phyloP scores from a whole-genome alignment of 2,888 invertebrate genomes.

The Chydorus sphaericus region DNA sequence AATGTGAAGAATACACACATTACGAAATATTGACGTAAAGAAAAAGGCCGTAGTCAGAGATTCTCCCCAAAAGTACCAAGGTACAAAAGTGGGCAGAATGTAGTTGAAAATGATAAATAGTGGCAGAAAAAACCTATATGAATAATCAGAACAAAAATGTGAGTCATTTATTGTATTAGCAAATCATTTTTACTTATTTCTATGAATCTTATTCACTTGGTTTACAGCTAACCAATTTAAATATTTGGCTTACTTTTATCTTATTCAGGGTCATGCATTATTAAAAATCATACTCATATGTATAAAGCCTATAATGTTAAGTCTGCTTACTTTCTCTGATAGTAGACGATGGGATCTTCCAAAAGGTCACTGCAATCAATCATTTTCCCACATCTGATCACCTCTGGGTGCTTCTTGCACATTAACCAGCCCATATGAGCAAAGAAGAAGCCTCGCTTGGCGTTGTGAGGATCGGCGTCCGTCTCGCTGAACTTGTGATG shows the following conservation, averaged over 20 bases:
- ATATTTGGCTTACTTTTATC: no score
- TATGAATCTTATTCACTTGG: slow-evolving; percentile 80
- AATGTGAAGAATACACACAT: slow-evolving; percentile 69
- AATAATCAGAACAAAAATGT: no score
- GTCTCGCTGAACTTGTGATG: slow-evolving; percentile 90
- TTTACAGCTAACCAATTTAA: no score
- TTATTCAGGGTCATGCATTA: no score
- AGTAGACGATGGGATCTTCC: slow-evolving; percentile 60
- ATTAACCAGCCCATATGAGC: slow-evolving; percentile 91
- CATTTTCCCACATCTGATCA: slow-evolving; percentile 68
- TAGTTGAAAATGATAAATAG: slow-evolving; percentile 66
- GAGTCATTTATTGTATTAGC: no score
- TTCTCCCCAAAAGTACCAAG: slow-evolving; percentile 74
- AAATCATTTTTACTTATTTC: slow-evolving; percentile 76
- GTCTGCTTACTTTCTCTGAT: slow-evolving; percentile 56
- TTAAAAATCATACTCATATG: no score
- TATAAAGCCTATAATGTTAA: no score
- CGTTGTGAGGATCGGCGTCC: slow-evolving; percentile 86
- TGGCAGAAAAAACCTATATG: slow-evolving; percentile 44
- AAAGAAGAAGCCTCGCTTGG: slow-evolving; percentile 86
- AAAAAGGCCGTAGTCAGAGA: slow-evolving; percentile 60
- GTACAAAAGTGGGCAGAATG: slow-evolving; percentile 60
- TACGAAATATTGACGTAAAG: slow-evolving; percentile 62
- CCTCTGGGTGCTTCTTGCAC: slow-evolving; percentile 77
- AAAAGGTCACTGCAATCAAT: slow-evolving; percentile 72